Conservation (phyloP, 2,113 vertebrate species). For the Hippocampus comes region DNA sequence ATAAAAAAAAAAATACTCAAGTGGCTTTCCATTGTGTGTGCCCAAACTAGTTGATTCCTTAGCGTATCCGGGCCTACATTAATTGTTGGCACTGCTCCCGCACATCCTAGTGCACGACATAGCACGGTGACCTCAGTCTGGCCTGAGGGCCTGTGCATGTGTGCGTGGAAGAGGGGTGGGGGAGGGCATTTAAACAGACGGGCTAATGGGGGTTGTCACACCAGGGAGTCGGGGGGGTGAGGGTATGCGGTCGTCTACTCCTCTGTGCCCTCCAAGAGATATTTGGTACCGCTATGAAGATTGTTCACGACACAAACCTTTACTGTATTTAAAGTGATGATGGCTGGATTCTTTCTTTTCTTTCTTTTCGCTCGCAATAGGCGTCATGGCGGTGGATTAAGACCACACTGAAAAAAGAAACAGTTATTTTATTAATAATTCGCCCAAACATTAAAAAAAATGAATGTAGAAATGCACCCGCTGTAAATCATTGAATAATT, state of each 20-base stretch:
- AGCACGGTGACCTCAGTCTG: constrained; percentile 60
- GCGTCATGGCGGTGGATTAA: no score
- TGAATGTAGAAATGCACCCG: no score
- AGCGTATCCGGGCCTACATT: constrained; percentile 22
- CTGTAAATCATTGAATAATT: no score
- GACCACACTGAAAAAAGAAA: no score
- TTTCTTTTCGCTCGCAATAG: neutral
- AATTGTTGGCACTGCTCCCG: constrained; percentile 53
- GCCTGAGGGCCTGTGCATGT: constrained; percentile 35
- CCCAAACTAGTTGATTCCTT: constrained; percentile 33
- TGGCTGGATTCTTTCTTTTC: neutral
- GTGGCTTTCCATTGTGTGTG: constrained; percentile 9
- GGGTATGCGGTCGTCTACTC: constrained; percentile 56
- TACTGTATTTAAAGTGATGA: neutral
- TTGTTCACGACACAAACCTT: neutral
- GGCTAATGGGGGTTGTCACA: constrained; percentile 73
- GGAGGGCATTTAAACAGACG: constrained; percentile 63
- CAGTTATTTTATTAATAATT: no score
- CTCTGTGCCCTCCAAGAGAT: constrained; percentile 42
- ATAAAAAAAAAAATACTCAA: neutral
- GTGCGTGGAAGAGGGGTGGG: constrained; percentile 28
- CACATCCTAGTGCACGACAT: constrained; percentile 32
- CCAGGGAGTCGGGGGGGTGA: constrained; percentile 59
- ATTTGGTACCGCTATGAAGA: constrained; percentile 26
- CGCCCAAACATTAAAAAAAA: no score